Percentiles rank a stretch among this genome's conserved stretches.
These are phyloP conservation scores for Drosophila erecta DNA, from an alignment of 1,140 invertebrate species.

Conservation along the genomic window DNA sequence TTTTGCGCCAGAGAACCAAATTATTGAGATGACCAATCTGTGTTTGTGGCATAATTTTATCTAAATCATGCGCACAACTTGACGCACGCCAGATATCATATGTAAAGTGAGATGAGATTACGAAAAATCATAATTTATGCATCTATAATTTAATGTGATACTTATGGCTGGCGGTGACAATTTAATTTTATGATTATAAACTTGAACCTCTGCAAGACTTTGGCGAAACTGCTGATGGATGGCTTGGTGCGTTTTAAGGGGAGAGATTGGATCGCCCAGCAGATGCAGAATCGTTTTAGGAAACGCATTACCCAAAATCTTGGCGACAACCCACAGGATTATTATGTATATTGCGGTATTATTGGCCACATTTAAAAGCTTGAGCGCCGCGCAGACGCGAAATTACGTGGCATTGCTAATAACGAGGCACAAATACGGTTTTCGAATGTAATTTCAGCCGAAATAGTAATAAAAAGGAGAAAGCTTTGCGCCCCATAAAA, in stretches of 20 bases:
- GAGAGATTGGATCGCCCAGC: no score
- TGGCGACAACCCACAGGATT: not conserved
- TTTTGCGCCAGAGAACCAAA: not conserved
- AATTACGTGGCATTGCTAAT: conserved; percentile 60
- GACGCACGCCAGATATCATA: conserved; percentile 13
- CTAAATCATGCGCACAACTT: conserved; percentile 40
- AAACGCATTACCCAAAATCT: no score
- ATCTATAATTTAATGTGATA: no score
- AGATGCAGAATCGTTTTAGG: no score
- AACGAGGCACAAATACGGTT: conserved; percentile 7
- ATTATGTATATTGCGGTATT: conserved; percentile 1
- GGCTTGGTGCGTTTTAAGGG: no score
- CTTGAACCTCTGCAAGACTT: no score
- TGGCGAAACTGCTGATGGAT: no score
- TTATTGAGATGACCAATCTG: conserved; percentile 11
- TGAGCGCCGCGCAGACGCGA: conserved; percentile 21
- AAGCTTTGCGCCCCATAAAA: conserved; percentile 50
- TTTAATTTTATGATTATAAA: not conserved
- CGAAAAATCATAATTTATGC: not conserved
- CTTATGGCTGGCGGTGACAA: not conserved
- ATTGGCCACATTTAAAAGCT: not conserved
- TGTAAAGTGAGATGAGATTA: conserved; percentile 15
- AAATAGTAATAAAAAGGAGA: conserved; percentile 52
- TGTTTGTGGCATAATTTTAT: conserved; percentile 35
- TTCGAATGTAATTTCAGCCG: conserved; percentile 41